phyloP scores from a whole-genome alignment of 2,888 invertebrate genomes.

The Polietes domitor region DNA sequence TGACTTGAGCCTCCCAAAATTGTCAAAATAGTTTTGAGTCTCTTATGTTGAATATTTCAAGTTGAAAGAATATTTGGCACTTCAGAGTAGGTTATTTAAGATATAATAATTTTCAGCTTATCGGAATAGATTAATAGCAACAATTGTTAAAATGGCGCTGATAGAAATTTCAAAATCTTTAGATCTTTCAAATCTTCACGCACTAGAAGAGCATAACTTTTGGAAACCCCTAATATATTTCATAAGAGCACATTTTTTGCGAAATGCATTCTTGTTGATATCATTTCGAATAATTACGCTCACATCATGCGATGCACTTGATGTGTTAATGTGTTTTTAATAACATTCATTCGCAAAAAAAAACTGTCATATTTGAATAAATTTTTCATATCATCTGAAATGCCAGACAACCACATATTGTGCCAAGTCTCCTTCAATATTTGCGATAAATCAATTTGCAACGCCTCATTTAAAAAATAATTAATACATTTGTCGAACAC shows the following conservation, averaged over 20 bases:
- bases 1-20: no score
- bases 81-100: no score
- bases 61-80: no score
- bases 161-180: no score
- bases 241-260: not conserved
- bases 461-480: slow-evolving; percentile 42
- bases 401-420: not conserved
- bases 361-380: slow-evolving; percentile 13
- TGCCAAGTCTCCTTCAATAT: not conserved
- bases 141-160: no score
- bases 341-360: not conserved
- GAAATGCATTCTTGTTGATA: not conserved
- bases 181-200: no score
- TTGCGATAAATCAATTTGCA: slow-evolving; percentile 53
- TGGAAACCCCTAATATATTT: not conserved
- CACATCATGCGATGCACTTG: not conserved
- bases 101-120: no score
- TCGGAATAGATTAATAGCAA: no score
- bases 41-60: no score
- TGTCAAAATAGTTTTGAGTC: no score
- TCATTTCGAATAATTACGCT: not conserved
- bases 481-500: not conserved
- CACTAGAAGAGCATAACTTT: not conserved
- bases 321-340: slow-evolving; percentile 14
- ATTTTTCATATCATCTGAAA: not conserved